These are phyloP conservation scores for Arizona elegans DNA, from an alignment of 2,113 vertebrate genomes.

Conservation along the genomic window DNA sequence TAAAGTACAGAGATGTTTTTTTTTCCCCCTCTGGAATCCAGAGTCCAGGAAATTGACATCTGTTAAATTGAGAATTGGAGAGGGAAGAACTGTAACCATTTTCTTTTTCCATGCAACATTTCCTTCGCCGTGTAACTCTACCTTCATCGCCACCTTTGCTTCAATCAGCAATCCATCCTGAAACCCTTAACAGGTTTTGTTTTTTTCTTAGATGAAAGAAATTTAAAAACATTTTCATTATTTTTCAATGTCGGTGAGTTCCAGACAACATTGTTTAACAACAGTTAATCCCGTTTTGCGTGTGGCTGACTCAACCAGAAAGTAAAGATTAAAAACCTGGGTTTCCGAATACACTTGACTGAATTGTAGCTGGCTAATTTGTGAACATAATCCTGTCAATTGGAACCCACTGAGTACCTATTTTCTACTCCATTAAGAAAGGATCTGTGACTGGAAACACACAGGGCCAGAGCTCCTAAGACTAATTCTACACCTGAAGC, in stretches of 20 bases:
- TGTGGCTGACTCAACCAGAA: neutral
- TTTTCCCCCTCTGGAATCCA: neutral
- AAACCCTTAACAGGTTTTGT: neutral
- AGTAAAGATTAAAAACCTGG: neutral
- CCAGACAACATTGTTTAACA: neutral
- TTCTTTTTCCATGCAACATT: neutral
- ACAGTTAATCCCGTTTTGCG: neutral
- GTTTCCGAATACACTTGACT: neutral
- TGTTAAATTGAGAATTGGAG: neutral
- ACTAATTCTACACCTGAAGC: neutral
- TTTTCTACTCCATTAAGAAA: neutral
- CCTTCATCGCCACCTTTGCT: neutral
- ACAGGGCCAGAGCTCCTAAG: neutral
- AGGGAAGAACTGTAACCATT: neutral
- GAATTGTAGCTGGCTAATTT: neutral
- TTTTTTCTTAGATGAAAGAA: neutral
- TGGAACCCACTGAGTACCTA: neutral
- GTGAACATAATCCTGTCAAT: neutral
- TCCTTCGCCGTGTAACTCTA: neutral
- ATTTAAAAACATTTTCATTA: neutral
- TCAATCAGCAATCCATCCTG: neutral
- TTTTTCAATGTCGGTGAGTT: neutral
- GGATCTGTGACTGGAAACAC: neutral
- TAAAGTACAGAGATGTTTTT: neutral
- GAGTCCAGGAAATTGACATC: neutral